Evolutionary conservation across 2,888 invertebrate species (phyloP), one percentile per base, ranked within the genome.

Genomic region (Aplocera efformata): DNA sequence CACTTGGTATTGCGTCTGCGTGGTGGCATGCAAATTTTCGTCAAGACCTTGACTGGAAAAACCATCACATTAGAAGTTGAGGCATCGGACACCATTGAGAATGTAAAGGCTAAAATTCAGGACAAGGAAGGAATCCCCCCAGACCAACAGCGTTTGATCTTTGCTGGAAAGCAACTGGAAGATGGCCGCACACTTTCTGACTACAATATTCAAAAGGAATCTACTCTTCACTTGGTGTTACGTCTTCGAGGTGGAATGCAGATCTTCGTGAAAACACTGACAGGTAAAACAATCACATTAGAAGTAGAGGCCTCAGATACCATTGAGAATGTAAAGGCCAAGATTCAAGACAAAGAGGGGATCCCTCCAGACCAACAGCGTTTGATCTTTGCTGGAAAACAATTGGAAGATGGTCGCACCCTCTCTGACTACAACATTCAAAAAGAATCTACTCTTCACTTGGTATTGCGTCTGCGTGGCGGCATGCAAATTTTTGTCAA

Each of bases 11-110:
- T 79, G 0, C 75, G 79, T 62, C 71, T 79, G 0, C 59, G 79
- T 2, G 78, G 78, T 31, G 78, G 78, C 7, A 74, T 74, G 73
- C 73, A 74, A 20, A 74, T 74, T 1, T 74, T 72, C 7, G 72
- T 72, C 0, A 72, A 73, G 13, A 72, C 72, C 0, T 30, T 72
- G 0, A 72, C 72, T 0, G 72, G 72, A 0, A 73, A 73, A 1
- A 73, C 72, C 0, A 73, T 73, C 3, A 72, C 73, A 0, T 32
- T 73, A 0, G 72, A 72, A 6, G 72, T 72, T 0, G 72, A 72
- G 1, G 34, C 72, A 0, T 71, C 72, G 0, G 72, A 72, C 7
- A 72, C 72, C 0, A 72, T 72, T 1, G 72, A 72, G n/a, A 72
- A 72, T 55, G 72, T 72, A 0, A 72, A 72, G 7, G 72, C 72